Evolutionary conservation across 2,113 vertebrate genomes (phyloP), one percentile per base, ranked within the genome.

Genomic region (Aleadryas rufinucha): DNA sequence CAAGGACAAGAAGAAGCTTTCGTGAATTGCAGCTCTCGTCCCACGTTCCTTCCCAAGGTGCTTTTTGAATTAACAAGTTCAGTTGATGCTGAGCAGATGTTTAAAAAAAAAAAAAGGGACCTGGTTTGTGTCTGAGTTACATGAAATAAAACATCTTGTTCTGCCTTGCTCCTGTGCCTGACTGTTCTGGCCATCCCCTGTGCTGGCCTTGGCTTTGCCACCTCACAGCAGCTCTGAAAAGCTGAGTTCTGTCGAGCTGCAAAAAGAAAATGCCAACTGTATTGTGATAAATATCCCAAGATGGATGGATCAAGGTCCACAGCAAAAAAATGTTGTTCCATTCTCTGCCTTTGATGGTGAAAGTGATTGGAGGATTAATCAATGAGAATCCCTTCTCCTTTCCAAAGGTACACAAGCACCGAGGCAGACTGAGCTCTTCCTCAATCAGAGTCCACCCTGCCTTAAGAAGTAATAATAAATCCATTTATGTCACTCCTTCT

Each of bases 1-100:
- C 95, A 94, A 93, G 90, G 88, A 88, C 71, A 81, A 75, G 89
- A 50, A 21, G 45, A 13, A 77, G 39, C 21, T 77, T 77, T 50
- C 2, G 9, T 7, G 28, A 90, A 80, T 14, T 79, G 66, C 50
- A 85, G 66, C 39, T 88, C 59, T 80, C 18, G 1, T 27, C 64
- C 44, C 18, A 22, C 16, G 12, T 8, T 80, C 57, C 71, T 69
- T 68, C 68, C 33, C 60, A 66, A 87, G 33, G 26, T 13, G 44
- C 15, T 91, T 89, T 56, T 27, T 39, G 52, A 92, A 64, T 86
- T 84, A 71, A 72, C 3, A n/a, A 56, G 56, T 84, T 42, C 45
- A 15, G 35, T 33, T 74, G 66, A 15, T 35, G 68, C 39, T 75
- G 68, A 70, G 45, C 35, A 83, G 63, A 65, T 31, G 15, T 28